These are phyloP conservation scores for Bolborhynchus lineola DNA, from an alignment of 2,113 vertebrate genomes.

Conservation along the genomic window DNA sequence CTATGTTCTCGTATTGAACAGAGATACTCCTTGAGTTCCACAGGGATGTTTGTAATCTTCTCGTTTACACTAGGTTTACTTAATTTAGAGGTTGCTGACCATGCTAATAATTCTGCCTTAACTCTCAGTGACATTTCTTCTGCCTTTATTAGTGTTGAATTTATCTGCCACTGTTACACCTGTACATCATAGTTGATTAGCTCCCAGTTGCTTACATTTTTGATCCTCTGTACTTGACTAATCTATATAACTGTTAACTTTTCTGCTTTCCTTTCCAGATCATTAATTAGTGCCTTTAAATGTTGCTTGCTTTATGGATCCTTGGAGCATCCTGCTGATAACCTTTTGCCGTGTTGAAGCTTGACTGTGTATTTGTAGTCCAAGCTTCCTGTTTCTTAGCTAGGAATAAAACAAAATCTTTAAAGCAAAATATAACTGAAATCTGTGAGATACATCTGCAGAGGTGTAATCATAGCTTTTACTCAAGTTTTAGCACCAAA, in stretches of 20 bases:
- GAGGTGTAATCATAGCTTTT: neutral
- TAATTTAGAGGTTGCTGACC: conserved; percentile 5
- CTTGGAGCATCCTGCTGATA: neutral
- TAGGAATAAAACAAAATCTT: neutral
- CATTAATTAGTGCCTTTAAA: neutral
- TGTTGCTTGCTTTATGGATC: neutral
- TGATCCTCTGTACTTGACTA: neutral
- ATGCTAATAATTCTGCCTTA: neutral
- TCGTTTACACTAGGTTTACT: neutral
- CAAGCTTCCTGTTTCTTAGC: neutral
- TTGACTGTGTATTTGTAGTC: neutral
- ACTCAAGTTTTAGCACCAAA: neutral
- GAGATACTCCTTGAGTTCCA: neutral
- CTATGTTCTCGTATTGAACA: neutral
- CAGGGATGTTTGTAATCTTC: conserved; percentile 1
- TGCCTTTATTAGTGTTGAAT: neutral
- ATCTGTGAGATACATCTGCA: neutral
- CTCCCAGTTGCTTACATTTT: neutral
- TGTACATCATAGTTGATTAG: neutral
- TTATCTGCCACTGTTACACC: neutral
- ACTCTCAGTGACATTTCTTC: neutral
- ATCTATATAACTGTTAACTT: neutral
- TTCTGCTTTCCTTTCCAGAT: neutral
- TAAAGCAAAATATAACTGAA: neutral
- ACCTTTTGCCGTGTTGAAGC: neutral